Conservation (phyloP, 2,113 vertebrate genomes). For the Vombatus ursinus region DNA sequence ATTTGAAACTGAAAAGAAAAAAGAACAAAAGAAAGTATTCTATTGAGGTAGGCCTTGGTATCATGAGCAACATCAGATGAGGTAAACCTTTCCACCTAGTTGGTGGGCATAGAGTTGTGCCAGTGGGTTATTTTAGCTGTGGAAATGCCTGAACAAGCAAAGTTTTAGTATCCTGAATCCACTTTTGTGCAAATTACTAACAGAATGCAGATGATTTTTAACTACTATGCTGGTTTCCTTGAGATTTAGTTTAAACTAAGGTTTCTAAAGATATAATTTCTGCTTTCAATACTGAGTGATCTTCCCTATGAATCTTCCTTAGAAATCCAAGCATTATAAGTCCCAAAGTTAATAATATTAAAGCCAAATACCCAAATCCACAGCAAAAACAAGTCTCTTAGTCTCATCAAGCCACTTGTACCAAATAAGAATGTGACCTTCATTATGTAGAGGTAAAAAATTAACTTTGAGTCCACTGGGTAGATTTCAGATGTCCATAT, state of each 20-base stretch:
- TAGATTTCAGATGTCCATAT: background rate
- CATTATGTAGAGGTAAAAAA: background rate
- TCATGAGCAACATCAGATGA: background rate
- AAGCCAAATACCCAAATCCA: background rate
- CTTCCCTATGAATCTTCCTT: background rate
- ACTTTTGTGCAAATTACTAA: background rate
- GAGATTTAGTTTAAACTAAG: background rate
- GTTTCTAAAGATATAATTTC: conserved; percentile 27
- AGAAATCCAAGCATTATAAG: conserved; percentile 6
- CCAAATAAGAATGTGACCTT: background rate
- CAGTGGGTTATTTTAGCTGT: background rate
- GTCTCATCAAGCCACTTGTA: background rate
- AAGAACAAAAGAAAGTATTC: background rate
- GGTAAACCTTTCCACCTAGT: background rate
- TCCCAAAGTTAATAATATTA: conserved; percentile 34
- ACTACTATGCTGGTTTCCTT: background rate
- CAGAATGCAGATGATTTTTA: background rate
- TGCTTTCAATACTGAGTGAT: background rate
- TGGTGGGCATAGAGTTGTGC: background rate
- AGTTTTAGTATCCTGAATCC: conserved; percentile 43
- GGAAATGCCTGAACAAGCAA: background rate
- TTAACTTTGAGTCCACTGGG: background rate
- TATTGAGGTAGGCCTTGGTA: background rate
- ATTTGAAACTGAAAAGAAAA: background rate
- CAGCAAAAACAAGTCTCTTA: background rate